phyloP scores from a whole-genome alignment of 2,888 invertebrate genomes.

The Polyommatus icarus region DNA sequence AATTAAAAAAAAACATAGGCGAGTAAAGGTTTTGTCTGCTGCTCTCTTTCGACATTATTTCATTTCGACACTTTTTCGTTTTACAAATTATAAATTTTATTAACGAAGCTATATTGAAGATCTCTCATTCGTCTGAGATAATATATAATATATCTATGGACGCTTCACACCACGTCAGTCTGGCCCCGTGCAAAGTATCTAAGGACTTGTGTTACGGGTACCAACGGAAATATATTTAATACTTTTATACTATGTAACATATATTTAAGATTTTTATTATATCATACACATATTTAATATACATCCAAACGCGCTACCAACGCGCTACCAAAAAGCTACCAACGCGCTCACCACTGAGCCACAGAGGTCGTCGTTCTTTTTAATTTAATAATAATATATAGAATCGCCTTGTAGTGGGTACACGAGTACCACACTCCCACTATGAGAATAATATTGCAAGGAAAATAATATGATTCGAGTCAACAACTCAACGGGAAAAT shows the following conservation, averaged over 20 bases:
- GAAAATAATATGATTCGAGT: constrained; percentile 4
- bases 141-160: too few relatives aligned
- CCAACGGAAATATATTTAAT: too few relatives aligned
- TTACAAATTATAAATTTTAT: not conserved
- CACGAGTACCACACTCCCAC: not conserved
- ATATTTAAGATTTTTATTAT: too few relatives aligned
- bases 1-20: too few relatives aligned
- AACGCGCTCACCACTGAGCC: too few relatives aligned
- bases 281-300: too few relatives aligned
- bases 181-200: too few relatives aligned
- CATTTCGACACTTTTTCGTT: not conserved
- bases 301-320: too few relatives aligned
- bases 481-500: constrained; percentile 9
- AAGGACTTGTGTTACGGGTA: too few relatives aligned
- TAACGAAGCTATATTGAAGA: not conserved
- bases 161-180: too few relatives aligned
- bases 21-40: not conserved
- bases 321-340: too few relatives aligned
- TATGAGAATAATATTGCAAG: not conserved
- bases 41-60: not conserved
- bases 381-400: not conserved
- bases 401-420: not conserved
- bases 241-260: too few relatives aligned
- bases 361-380: not conserved
- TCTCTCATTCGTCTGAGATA: not conserved